Conservation (phyloP, 2,888 invertebrate species). For the Ornithoptera alexandrae region DNA sequence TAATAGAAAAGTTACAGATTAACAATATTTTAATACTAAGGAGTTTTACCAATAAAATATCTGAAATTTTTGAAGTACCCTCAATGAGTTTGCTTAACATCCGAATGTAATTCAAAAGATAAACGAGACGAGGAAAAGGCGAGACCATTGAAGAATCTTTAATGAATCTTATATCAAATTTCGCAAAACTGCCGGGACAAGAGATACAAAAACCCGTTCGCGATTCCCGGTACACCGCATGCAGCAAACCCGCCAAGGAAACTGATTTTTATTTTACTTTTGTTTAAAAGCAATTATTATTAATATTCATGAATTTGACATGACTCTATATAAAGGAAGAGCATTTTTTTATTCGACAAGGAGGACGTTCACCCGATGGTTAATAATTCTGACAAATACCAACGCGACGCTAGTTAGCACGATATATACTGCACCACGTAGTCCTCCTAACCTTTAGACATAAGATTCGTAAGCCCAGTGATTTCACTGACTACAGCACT, state of each 20-base stretch:
- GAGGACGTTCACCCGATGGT: too few species aligned
- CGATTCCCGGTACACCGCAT: constrained; percentile 16
- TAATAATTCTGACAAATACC: too few species aligned
- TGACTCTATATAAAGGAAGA: neutral
- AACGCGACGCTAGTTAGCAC: too few species aligned
- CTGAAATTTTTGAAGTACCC: neutral
- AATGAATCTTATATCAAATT: constrained; percentile 25
- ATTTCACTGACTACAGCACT: too few species aligned
- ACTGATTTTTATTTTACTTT: neutral
- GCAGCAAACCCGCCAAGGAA: constrained; percentile 2
- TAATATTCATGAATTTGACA: neutral
- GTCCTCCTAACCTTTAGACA: too few species aligned
- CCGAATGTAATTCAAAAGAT: neutral
- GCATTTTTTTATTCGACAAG: too few species aligned
- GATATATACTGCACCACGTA: too few species aligned
- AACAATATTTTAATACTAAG: neutral
- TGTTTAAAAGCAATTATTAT: constrained; percentile 1
- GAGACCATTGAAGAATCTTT: constrained; percentile 16
- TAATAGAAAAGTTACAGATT: neutral
- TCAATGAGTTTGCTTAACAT: neutral
- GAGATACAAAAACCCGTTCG: constrained; percentile 16
- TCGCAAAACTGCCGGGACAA: constrained; percentile 8
- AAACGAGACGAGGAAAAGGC: constrained; percentile 8
- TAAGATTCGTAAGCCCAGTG: too few species aligned
- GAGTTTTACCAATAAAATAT: neutral